Conservation (phyloP, 1,140 invertebrate species). For the Pseudobourletiella spinata region DNA sequence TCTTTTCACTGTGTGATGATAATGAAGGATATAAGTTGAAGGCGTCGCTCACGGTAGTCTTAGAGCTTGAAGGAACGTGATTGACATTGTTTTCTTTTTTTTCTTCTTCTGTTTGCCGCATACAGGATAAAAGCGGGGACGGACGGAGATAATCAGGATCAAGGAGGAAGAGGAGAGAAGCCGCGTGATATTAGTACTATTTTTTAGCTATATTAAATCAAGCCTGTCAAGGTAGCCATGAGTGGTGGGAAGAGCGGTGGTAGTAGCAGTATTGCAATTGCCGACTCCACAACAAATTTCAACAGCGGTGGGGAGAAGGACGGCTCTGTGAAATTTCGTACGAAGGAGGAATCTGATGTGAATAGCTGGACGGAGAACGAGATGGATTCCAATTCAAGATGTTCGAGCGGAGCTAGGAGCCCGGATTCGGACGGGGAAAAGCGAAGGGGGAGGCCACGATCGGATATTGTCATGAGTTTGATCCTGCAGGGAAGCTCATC, state of each 20-base stretch:
- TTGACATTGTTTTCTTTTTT: no score
- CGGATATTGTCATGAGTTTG: constrained; percentile 59
- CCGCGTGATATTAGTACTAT: no score
- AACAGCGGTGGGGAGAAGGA: background rate
- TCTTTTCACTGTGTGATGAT: no score
- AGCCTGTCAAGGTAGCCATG: background rate
- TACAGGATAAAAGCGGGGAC: no score
- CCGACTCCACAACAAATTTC: constrained; percentile 29
- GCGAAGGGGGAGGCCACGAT: constrained; percentile 58
- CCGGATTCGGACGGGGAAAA: constrained; percentile 31
- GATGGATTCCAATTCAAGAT: constrained; percentile 17
- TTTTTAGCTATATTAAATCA: no score
- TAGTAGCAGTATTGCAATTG: constrained; percentile 22
- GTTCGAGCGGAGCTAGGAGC: constrained; percentile 27
- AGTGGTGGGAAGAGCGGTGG: no score
- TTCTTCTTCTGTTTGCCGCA: no score
- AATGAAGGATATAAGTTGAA: no score
- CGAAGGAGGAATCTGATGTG: constrained; percentile 8
- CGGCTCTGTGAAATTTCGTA: background rate
- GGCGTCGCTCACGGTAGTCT: no score
- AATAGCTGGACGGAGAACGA: constrained; percentile 2
- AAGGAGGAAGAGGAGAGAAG: no score
- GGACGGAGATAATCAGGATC: no score
- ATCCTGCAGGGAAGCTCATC: constrained; percentile 64
- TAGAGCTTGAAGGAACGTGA: no score